A percentile compares a stretch with the other conserved stretches of the same genome.
phyloP scores from a whole-genome alignment of 2,797 vertebrate genomes.

The Onychomys torridus region DNA sequence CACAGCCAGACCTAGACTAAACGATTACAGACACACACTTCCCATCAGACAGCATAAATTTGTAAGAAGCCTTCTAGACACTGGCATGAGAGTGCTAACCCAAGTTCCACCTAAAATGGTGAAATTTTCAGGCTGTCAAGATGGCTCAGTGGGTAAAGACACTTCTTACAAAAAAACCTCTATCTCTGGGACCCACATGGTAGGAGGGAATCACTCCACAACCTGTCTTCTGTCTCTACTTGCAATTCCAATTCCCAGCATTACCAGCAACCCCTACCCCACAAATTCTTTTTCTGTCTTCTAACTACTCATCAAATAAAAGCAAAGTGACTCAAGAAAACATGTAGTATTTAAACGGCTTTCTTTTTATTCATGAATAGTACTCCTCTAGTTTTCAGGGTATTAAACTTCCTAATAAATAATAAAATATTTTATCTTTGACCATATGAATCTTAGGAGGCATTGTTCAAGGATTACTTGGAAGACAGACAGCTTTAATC shows the following conservation, averaged over 20 bases:
- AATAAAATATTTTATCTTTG: conserved; percentile 43
- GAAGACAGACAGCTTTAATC: not conserved
- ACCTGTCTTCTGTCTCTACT: not conserved
- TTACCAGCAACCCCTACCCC: not conserved
- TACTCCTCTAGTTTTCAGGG: not conserved
- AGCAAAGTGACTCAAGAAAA: conserved; percentile 58
- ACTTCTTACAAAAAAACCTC: not conserved
- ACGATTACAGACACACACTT: conserved; percentile 46
- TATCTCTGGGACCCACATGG: not conserved
- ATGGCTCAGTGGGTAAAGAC: not conserved
- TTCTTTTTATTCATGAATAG: conserved; percentile 54
- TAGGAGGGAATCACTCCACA: not conserved
- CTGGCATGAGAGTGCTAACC: conserved; percentile 68
- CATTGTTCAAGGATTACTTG: not conserved
- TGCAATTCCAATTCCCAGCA: not conserved
- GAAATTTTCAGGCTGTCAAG: conserved; percentile 22
- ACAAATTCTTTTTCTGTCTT: not conserved
- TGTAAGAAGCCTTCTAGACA: conserved; percentile 52
- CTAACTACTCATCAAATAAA: conserved; percentile 80
- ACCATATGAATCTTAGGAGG: not conserved
- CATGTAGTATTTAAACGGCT: conserved; percentile 10
- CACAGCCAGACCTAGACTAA: conserved; percentile 33
- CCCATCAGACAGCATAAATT: conserved; percentile 77
- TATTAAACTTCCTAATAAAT: conserved; percentile 21
- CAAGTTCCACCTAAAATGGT: conserved; percentile 80